Conservation (phyloP, 2,797 vertebrate genomes). For the Dallia pectoralis region DNA sequence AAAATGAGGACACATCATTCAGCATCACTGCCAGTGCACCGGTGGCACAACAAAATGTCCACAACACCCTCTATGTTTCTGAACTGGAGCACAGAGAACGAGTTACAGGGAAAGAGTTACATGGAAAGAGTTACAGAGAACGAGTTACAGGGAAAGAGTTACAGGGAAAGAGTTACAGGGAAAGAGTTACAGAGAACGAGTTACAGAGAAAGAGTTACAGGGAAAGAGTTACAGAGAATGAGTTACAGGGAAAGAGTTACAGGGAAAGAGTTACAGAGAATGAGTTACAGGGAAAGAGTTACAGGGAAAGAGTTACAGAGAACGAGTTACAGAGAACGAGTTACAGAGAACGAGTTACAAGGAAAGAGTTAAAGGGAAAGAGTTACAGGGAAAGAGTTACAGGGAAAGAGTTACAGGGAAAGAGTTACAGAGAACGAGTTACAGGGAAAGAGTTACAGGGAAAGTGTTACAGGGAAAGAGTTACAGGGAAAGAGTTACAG, state of each 20-base stretch:
- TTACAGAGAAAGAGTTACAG: conserved; percentile 10
- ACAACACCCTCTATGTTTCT: conserved; percentile 55
- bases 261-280: conserved; percentile 2
- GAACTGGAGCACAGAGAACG: conserved; percentile 53
- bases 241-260: neutral
- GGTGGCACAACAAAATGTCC: conserved; percentile 50
- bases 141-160: conserved; percentile 26
- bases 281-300: neutral
- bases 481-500: neutral
- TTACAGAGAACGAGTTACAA: conserved; percentile 33
- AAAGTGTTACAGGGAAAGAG: conserved; percentile 30
- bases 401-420: conserved; percentile 16
- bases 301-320: neutral
- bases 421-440: neutral
- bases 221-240: conserved; percentile 33
- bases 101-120: conserved; percentile 36
- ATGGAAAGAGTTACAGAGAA: too few relatives aligned
- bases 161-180: conserved; percentile 15
- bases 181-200: neutral
- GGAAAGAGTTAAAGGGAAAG: too few relatives aligned
- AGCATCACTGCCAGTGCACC: conserved; percentile 62
- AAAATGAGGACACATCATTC: conserved; percentile 74
- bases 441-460: conserved; percentile 12
- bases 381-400: conserved; percentile 26
- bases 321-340: conserved; percentile 38